Percentiles rank a stretch among this genome's conserved stretches.
phyloP scores from a whole-genome alignment of 1,140 invertebrate genomes.

The Nasonia giraulti region DNA sequence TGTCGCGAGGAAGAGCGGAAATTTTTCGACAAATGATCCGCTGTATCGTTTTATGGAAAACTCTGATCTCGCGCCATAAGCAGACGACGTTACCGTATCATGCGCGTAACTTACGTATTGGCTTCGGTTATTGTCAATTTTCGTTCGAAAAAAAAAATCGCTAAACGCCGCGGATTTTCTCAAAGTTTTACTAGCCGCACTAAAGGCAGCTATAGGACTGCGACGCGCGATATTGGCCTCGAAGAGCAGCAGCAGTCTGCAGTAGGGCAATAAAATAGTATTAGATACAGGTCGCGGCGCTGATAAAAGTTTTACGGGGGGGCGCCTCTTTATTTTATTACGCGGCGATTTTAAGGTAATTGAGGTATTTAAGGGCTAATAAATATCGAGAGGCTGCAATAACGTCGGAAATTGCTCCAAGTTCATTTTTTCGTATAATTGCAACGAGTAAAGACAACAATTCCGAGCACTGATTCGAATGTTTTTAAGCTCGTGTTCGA shows the following conservation, averaged over 20 bases:
- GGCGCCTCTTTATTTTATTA: neutral
- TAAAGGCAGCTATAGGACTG: neutral
- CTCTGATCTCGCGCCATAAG: no score
- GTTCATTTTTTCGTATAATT: neutral
- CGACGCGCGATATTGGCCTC: neutral
- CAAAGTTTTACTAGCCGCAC: neutral
- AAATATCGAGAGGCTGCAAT: neutral
- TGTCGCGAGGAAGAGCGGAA: no score
- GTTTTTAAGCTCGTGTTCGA: no score
- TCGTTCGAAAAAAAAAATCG: no score
- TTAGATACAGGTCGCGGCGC: neutral
- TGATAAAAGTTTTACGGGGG: conserved; percentile 7
- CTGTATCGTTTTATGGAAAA: no score
- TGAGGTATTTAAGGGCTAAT: neutral
- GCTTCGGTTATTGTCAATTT: no score
- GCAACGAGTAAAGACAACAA: no score
- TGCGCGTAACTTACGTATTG: no score
- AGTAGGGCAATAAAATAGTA: neutral
- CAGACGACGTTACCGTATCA: no score
- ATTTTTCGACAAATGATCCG: no score
- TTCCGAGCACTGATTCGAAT: no score
- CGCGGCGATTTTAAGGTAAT: neutral
- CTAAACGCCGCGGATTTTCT: neutral
- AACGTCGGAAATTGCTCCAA: neutral
- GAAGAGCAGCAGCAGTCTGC: neutral